A percentile compares a stretch with the other conserved stretches of the same genome.
Conservation (phyloP, 2,888 invertebrate genomes). For the Ernsta delagoae region DNA sequence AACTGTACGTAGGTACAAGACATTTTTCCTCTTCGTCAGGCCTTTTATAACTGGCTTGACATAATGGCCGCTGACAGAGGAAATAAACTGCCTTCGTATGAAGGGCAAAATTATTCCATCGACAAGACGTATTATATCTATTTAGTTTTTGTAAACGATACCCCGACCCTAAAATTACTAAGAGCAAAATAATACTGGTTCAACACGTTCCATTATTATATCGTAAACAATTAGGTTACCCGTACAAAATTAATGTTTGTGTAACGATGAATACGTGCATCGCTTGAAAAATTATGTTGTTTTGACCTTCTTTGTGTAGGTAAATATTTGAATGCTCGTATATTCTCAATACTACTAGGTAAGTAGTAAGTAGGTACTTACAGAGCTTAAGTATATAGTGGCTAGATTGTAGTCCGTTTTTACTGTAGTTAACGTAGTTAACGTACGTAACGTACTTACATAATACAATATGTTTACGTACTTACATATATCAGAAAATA, state of each 20-base stretch:
- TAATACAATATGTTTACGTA: too few species aligned
- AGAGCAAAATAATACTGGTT: constrained; percentile 16
- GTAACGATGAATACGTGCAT: neutral
- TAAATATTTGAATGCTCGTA: neutral
- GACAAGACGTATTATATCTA: constrained; percentile 12
- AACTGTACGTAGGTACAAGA: constrained; percentile 1
- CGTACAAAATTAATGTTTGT: neutral
- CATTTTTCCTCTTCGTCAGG: constrained; percentile 30
- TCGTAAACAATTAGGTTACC: constrained; percentile 9
- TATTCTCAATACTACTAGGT: too few species aligned
- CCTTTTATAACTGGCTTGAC: constrained; percentile 52
- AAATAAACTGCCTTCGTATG: constrained; percentile 49
- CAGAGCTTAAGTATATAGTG: too few species aligned
- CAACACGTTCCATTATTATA: neutral
- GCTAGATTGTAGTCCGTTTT: too few species aligned
- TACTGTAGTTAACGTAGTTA: too few species aligned
- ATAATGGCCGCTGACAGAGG: constrained; percentile 70
- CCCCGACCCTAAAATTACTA: neutral
- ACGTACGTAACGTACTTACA: too few species aligned
- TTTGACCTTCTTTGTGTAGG: neutral
- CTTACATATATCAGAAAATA: too few species aligned
- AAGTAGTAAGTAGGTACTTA: too few species aligned
- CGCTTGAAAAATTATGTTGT: neutral
- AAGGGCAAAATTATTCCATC: constrained; percentile 15
- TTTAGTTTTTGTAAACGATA: constrained; percentile 20